These are phyloP conservation scores for Hippoglossus stenolepis DNA, from an alignment of 2,113 vertebrate species.

Conservation along the genomic window DNA sequence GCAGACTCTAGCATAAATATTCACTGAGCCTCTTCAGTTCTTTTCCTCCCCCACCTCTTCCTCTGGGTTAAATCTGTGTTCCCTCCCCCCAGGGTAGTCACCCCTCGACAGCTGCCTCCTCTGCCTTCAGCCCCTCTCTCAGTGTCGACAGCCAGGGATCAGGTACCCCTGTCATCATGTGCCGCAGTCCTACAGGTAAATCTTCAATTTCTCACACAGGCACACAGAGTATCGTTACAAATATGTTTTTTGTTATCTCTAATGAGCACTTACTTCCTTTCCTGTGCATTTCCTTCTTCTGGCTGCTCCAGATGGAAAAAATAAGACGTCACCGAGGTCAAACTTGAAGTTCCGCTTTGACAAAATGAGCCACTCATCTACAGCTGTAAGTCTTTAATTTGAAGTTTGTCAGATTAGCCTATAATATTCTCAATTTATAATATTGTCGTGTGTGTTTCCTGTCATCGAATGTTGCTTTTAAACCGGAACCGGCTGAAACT, in stretches of 20 bases:
- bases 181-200: slow-evolving; percentile 92
- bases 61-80: neutral
- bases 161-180: slow-evolving; percentile 91
- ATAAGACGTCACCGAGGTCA: slow-evolving; percentile 92
- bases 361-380: slow-evolving; percentile 91
- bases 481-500: too few species aligned
- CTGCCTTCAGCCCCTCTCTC: slow-evolving; percentile 86
- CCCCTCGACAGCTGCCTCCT: slow-evolving; percentile 84
- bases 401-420: neutral
- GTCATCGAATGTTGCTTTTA: neutral
- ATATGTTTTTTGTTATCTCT: neutral
- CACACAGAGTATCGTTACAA: neutral
- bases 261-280: neutral
- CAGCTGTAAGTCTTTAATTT: slow-evolving; percentile 80
- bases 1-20: slow-evolving; percentile 1
- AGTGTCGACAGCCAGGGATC: slow-evolving; percentile 86
- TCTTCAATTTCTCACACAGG: neutral
- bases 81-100: slow-evolving; percentile 83
- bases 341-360: slow-evolving; percentile 98
- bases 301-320: slow-evolving; percentile 86
- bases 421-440: neutral
- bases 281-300: neutral
- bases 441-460: neutral
- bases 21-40: neutral
- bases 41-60: neutral